These are phyloP conservation scores for Engystomops pustulosus DNA, from an alignment of 2,113 vertebrate species.

Conservation along the genomic window DNA sequence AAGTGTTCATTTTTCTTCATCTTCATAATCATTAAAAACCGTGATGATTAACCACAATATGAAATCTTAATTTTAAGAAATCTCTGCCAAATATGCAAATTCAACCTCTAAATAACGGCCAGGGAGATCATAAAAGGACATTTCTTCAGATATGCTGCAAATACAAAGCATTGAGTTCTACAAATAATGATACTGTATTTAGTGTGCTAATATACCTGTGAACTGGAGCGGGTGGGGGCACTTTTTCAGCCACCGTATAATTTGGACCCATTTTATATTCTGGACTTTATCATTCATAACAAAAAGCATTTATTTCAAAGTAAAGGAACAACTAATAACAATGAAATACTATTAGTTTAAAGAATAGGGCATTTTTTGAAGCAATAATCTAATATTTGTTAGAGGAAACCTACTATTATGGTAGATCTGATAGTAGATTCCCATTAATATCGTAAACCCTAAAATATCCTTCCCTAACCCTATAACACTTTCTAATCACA, in stretches of 20 bases:
- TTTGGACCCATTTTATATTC: neutral
- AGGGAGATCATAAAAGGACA: neutral
- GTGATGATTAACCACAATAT: constrained; percentile 11
- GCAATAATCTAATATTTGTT: neutral
- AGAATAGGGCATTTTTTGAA: neutral
- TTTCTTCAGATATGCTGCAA: neutral
- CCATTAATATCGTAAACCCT: too few relatives aligned
- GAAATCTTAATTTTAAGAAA: neutral
- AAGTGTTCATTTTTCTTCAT: neutral
- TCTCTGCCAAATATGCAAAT: constrained; percentile 12
- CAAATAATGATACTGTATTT: too few relatives aligned
- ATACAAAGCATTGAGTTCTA: neutral
- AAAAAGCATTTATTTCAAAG: neutral
- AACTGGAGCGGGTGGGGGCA: too few relatives aligned
- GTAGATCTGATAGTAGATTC: too few relatives aligned
- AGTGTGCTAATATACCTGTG: too few relatives aligned
- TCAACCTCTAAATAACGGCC: neutral
- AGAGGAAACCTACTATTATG: too few relatives aligned
- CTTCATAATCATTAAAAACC: constrained; percentile 15
- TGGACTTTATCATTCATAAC: neutral
- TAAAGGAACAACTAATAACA: neutral
- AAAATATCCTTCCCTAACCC: too few relatives aligned
- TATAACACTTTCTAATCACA: too few relatives aligned
- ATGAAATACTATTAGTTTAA: too few relatives aligned
- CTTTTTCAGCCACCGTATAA: neutral